A percentile compares a stretch with the other conserved stretches of the same genome.
phyloP scores from a whole-genome alignment of 2,113 vertebrate species.

The Triplophysa siluroides region DNA sequence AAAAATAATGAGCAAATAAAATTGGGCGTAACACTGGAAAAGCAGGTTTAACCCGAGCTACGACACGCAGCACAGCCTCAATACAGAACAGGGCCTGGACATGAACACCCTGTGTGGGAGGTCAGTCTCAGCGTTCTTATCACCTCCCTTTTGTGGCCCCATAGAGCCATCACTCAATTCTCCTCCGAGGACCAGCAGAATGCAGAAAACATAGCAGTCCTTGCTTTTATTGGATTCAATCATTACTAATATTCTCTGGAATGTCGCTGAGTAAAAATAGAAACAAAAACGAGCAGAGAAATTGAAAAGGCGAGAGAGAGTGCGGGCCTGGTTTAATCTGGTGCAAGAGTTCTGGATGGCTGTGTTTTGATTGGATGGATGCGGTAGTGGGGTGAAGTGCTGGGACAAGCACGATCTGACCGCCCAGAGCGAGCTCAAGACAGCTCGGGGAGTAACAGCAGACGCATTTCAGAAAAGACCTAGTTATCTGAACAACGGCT shows the following conservation, averaged over 20 bases:
- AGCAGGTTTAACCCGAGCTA: too few relatives aligned
- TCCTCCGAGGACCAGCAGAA: conserved; percentile 25
- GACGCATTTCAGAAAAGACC: conserved; percentile 39
- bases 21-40: too few relatives aligned
- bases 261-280: conserved; percentile 55
- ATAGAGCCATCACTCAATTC: conserved; percentile 28
- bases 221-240: conserved; percentile 54
- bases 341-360: conserved; percentile 54
- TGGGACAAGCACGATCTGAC: conserved; percentile 39
- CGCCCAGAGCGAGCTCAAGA: conserved; percentile 44
- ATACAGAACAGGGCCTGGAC: background rate
- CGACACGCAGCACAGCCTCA: too few relatives aligned
- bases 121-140: conserved; percentile 9
- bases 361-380: conserved; percentile 63
- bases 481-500: conserved; percentile 44
- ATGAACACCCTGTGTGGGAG: conserved; percentile 30
- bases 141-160: conserved; percentile 38
- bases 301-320: conserved; percentile 31
- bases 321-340: conserved; percentile 48
- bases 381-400: conserved; percentile 25
- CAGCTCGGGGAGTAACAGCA: conserved; percentile 44
- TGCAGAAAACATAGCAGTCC: conserved; percentile 28
- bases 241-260: conserved; percentile 58
- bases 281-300: conserved; percentile 26
- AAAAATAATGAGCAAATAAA: too few relatives aligned